Evolutionary conservation across 2,113 vertebrate species (phyloP).

Genomic region (Amphilophus citrinellus): DNA sequence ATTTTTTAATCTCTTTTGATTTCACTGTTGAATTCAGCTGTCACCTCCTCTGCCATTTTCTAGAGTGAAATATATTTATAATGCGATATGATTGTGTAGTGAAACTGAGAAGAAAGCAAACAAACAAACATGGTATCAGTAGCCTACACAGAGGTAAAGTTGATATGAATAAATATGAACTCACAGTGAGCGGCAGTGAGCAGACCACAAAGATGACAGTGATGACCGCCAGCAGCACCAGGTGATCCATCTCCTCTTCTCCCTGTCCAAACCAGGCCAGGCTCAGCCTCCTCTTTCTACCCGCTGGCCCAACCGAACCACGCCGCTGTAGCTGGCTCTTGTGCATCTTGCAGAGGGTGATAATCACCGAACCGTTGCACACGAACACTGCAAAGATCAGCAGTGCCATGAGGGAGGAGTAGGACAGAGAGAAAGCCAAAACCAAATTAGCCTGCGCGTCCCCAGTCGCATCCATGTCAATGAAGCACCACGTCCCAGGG

Average conservation of each 20-base stretch:
- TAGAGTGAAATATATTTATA: neutral
- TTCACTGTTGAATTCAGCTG: neutral
- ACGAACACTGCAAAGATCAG: constrained; percentile 85
- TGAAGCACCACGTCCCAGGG: constrained; percentile 92
- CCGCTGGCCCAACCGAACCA: constrained; percentile 67
- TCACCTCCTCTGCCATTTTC: too few relatives aligned
- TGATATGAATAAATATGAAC: constrained; percentile 51
- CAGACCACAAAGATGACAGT: constrained; percentile 89
- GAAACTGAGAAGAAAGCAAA: too few relatives aligned
- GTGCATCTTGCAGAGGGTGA: constrained; percentile 90
- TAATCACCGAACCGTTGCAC: constrained; percentile 89
- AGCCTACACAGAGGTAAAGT: neutral
- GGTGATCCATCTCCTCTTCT: constrained; percentile 88
- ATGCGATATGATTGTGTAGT: too few relatives aligned
- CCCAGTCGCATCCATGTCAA: constrained; percentile 81
- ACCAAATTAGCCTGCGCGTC: constrained; percentile 45
- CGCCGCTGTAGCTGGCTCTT: constrained; percentile 82
- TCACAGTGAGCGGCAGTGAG: constrained; percentile 90
- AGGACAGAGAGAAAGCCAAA: constrained; percentile 87
- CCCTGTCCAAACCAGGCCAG: constrained; percentile 80
- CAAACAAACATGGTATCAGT: neutral
- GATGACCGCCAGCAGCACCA: constrained; percentile 88
- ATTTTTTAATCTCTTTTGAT: neutral
- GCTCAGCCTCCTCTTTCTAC: constrained; percentile 75
- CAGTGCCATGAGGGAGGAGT: constrained; percentile 85